Percentiles rank a stretch among this genome's conserved stretches.
Conservation (phyloP, 2,888 invertebrate species). For the Clitarchus hookeri region DNA sequence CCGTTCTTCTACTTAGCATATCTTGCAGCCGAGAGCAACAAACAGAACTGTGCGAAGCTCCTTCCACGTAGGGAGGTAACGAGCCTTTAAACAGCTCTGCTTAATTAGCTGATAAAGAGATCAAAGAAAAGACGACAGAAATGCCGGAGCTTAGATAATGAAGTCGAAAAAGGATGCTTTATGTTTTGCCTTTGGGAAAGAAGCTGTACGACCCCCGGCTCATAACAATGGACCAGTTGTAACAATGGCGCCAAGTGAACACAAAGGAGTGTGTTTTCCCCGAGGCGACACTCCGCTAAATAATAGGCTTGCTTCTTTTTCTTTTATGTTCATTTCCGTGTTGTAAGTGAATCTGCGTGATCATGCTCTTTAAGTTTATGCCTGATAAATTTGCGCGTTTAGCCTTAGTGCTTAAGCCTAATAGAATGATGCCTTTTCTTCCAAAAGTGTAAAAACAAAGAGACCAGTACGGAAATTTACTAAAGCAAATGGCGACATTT, state of each 20-base stretch:
- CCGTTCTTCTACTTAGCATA: neutral
- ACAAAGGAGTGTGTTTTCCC: neutral
- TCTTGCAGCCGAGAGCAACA: neutral
- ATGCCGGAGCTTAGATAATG: slow-evolving; percentile 8
- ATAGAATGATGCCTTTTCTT: too few species aligned
- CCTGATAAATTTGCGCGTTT: too few species aligned
- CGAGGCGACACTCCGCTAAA: neutral
- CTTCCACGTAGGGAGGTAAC: neutral
- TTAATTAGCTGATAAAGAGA: slow-evolving; percentile 2
- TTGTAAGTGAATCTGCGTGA: neutral
- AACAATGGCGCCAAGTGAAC: slow-evolving; percentile 14
- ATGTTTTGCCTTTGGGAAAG: neutral
- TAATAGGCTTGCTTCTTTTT: neutral
- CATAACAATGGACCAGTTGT: neutral
- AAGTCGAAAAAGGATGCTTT: slow-evolving; percentile 9
- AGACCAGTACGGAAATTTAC: too few species aligned
- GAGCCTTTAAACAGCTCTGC: slow-evolving; percentile 9
- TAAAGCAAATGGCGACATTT: too few species aligned
- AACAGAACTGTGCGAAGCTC: neutral
- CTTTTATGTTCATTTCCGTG: neutral
- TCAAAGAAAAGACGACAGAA: slow-evolving; percentile 9
- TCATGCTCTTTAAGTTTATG: neutral
- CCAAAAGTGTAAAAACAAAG: too few species aligned
- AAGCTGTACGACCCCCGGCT: neutral
- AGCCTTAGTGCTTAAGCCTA: too few species aligned